Evolutionary conservation across 2,797 vertebrate genomes (phyloP).

Genomic region (Podarcis lilfordi): DNA sequence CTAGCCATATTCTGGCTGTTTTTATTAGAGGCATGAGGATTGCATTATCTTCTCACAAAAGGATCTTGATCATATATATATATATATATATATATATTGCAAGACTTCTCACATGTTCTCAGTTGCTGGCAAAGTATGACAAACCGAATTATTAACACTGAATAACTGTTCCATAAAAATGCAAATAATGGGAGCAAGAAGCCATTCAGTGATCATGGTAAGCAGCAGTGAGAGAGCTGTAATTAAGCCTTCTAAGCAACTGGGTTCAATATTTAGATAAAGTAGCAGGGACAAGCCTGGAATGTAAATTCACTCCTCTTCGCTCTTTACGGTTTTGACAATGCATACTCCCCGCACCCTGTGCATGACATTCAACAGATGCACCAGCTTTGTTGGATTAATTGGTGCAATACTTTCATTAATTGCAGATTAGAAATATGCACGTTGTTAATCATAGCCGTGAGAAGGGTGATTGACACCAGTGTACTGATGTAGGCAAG

Average conservation of each 20-base stretch:
- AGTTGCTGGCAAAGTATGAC: slow-evolving; percentile 18
- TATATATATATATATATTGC: slow-evolving; percentile 19
- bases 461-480: too few relatives aligned
- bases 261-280: slow-evolving; percentile 66
- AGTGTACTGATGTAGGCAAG: neutral
- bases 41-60: slow-evolving; percentile 16
- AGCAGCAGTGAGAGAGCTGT: slow-evolving; percentile 61
- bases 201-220: slow-evolving; percentile 47
- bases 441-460: neutral
- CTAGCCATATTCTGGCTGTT: slow-evolving; percentile 12
- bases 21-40: slow-evolving; percentile 35
- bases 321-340: neutral
- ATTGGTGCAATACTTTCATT: neutral
- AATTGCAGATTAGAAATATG: neutral
- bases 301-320: slow-evolving; percentile 28
- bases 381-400: neutral
- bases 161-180: slow-evolving; percentile 59
- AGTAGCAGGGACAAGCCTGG: slow-evolving; percentile 51
- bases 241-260: slow-evolving; percentile 70
- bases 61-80: slow-evolving; percentile 20
- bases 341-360: neutral
- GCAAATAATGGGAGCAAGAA: slow-evolving; percentile 59
- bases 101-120: slow-evolving; percentile 52
- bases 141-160: slow-evolving; percentile 55
- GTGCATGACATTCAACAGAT: neutral